Conservation (phyloP, 2,888 invertebrate genomes). For the Hybos culiciformis region DNA sequence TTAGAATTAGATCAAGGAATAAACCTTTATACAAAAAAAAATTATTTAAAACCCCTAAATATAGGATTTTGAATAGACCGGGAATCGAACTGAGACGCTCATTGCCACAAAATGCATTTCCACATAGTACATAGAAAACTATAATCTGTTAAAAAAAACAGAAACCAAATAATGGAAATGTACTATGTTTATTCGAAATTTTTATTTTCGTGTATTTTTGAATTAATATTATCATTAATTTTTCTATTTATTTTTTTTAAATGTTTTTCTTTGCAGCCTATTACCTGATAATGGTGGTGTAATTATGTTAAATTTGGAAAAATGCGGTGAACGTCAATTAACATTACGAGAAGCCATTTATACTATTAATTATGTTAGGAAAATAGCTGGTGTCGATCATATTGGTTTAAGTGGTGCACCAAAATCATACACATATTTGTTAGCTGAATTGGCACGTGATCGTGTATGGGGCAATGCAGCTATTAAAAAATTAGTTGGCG, state of each 20-base stretch:
- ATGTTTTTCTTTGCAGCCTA: conserved; percentile 18
- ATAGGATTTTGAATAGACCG: too few species aligned
- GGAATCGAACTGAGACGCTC: too few species aligned
- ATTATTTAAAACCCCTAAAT: too few species aligned
- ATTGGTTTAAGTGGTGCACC: conserved; percentile 45
- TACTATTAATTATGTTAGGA: conserved; percentile 51
- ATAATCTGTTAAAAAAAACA: too few species aligned
- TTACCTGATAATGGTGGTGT: conserved; percentile 43
- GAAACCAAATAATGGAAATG: background rate
- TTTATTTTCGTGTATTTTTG: background rate
- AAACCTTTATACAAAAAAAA: too few species aligned
- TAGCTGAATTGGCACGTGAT: conserved; percentile 46
- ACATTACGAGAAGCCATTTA: conserved; percentile 37
- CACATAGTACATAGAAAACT: too few species aligned
- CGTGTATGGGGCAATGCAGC: conserved; percentile 46
- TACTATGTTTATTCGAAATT: too few species aligned
- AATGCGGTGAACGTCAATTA: conserved; percentile 32
- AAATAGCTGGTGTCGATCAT: conserved; percentile 50
- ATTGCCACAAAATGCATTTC: too few species aligned
- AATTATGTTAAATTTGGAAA: conserved; percentile 48
- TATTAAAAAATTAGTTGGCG: conserved; percentile 45
- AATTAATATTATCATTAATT: background rate
- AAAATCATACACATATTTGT: conserved; percentile 42
- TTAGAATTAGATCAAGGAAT: too few species aligned
- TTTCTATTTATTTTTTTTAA: background rate